Base-by-base conservation (phyloP, 92 coral and sea anemone genomes). In the Zoanthus sansibaricus region DNA sequence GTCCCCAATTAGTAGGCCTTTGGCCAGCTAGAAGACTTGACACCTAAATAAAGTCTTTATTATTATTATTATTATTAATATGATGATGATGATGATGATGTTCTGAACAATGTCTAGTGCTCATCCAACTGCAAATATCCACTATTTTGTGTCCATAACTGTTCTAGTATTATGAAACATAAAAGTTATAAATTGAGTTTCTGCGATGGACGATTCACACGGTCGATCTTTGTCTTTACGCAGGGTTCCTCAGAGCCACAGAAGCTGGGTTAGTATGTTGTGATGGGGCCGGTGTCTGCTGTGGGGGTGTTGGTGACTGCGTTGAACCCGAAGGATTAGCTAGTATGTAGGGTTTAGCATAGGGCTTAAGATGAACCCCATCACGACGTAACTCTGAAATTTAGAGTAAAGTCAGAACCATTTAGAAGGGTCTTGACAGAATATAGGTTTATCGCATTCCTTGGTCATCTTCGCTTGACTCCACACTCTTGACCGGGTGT, bases 321-420 rank as follows among this genome's bases (percentile, higher is more conserved):
- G 48, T 73, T 44, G 56, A 44, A 9, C 78, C 16, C 14, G 30
- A 21, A 64, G 70, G 5, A 64, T 21, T 64, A 0, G 70, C 69
- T 31, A 62, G 90, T 33, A 33, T 71, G 58, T 72, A 64, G 87
- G 70, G 62, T 75, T 48, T 33, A 73, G 30, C 32, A 9, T 72
- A 4, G 33, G 91, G 88, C 0, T 37, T 37, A 2, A 37, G 42
- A 37, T 37, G 42, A 37, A 37, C 42, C 4, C 42, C 3, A 37
- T 37, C 0, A 25, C 87, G 82, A 44, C 91, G 54, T 70, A 86
- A 77, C 83, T 92, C 92, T 69, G 92, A 86, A 25, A 0, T 25
- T 25, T 0, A 25, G 25, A 25, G 25, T 25, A 25, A 25, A 25
- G 25, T 25, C 25, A 25, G 25, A 25, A 25, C 25, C 25, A 25